Conservation (phyloP, 2,113 vertebrate genomes). For the Hymenochirus boettgeri region DNA sequence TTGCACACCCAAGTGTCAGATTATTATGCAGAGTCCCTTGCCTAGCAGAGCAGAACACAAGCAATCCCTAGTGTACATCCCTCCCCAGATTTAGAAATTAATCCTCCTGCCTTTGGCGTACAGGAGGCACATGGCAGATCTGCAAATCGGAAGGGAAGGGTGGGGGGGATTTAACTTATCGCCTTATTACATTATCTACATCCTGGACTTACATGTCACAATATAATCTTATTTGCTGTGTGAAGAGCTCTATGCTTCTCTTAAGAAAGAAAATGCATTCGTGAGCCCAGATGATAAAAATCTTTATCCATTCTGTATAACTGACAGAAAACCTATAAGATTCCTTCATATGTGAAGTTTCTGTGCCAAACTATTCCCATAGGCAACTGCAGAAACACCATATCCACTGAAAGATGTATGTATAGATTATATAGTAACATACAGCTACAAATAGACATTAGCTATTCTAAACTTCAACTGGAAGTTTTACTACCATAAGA, state of each 20-base stretch:
- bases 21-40: not conserved
- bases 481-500: too few species aligned
- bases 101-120: slow-evolving; percentile 8
- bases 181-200: slow-evolving; percentile 37
- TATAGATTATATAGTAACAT: too few species aligned
- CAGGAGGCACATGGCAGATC: slow-evolving; percentile 16
- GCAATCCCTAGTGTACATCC: not conserved
- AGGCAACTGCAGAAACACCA: too few species aligned
- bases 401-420: too few species aligned
- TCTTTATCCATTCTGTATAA: too few species aligned
- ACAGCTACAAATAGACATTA: too few species aligned
- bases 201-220: slow-evolving; percentile 21
- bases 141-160: not conserved
- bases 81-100: slow-evolving; percentile 10
- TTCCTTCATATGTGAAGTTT: too few species aligned
- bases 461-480: too few species aligned
- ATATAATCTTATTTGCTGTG: slow-evolving; percentile 29
- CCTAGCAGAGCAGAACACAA: not conserved
- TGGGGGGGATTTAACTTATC: slow-evolving; percentile 12
- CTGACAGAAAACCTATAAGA: too few species aligned
- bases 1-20: too few species aligned
- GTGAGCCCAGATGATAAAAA: too few species aligned
- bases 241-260: slow-evolving; percentile 15
- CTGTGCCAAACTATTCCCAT: too few species aligned
- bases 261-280: not conserved